phyloP scores from a whole-genome alignment of 2,797 vertebrate genomes.

The Leptodactylus fallax region DNA sequence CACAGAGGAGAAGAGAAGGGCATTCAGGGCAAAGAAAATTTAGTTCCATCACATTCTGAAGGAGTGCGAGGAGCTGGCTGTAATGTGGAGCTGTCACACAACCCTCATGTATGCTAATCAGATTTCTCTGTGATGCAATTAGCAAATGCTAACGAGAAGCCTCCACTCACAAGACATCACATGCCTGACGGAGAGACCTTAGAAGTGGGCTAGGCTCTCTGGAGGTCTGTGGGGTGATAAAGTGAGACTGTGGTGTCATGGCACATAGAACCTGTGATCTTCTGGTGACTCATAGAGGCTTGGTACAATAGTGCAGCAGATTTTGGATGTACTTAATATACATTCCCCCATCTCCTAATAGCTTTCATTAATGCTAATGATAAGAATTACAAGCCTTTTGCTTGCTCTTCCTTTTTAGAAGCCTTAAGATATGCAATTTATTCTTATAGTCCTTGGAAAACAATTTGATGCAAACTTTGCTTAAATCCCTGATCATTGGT shows the following conservation, averaged over 20 bases:
- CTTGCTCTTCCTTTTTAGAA: not conserved
- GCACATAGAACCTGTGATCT: slow-evolving; percentile 29
- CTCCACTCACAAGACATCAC: slow-evolving; percentile 35
- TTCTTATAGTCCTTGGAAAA: no score
- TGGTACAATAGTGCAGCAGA: not conserved
- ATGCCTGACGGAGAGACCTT: not conserved
- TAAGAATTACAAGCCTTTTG: slow-evolving; percentile 1
- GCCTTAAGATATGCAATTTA: not conserved
- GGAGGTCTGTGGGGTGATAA: slow-evolving; percentile 6
- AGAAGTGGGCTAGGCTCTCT: not conserved
- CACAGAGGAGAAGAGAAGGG: not conserved
- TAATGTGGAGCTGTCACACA: not conserved
- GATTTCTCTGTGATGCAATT: slow-evolving; percentile 29
- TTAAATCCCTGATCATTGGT: no score
- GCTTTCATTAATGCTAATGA: slow-evolving; percentile 7
- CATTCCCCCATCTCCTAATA: not conserved
- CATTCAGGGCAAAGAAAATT: not conserved
- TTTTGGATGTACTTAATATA: not conserved
- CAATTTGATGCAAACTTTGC: no score
- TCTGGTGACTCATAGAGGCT: slow-evolving; percentile 7
- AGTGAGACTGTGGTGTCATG: slow-evolving; percentile 25
- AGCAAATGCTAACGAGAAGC: slow-evolving; percentile 43
- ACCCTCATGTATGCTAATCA: slow-evolving; percentile 15
- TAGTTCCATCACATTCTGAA: not conserved
- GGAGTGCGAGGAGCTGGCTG: not conserved